These are phyloP conservation scores for Plagodis dolabraria DNA, from an alignment of 2,888 invertebrate genomes.

Conservation along the genomic window DNA sequence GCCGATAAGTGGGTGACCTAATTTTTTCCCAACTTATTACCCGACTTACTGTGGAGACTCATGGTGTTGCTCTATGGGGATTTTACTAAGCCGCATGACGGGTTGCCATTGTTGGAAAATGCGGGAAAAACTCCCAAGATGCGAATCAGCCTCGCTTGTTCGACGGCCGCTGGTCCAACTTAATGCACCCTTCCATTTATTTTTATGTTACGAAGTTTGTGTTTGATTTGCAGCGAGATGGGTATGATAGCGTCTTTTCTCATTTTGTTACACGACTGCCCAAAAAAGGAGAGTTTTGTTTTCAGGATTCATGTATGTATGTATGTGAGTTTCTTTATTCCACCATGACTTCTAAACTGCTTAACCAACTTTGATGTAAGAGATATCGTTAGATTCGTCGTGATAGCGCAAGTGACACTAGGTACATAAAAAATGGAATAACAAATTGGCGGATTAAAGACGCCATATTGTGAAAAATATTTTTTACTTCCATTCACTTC, in stretches of 20 bases:
- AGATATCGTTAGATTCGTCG: too few relatives aligned
- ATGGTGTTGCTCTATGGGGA: constrained; percentile 55
- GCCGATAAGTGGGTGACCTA: constrained; percentile 59
- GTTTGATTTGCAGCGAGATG: not conserved
- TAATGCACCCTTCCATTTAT: constrained; percentile 20
- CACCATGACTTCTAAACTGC: too few relatives aligned
- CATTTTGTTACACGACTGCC: too few relatives aligned
- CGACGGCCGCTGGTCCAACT: constrained; percentile 14
- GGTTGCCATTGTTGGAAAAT: constrained; percentile 42
- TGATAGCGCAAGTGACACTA: too few relatives aligned
- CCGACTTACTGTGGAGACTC: constrained; percentile 50
- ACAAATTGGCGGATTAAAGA: too few relatives aligned
- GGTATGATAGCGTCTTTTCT: not conserved
- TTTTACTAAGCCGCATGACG: constrained; percentile 44
- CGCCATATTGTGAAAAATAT: too few relatives aligned
- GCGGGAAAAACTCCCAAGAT: constrained; percentile 26
- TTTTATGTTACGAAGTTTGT: constrained; percentile 3
- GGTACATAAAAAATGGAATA: too few relatives aligned
- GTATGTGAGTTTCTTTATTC: too few relatives aligned
- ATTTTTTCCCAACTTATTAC: constrained; percentile 61
- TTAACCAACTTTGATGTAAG: too few relatives aligned
- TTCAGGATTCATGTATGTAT: too few relatives aligned
- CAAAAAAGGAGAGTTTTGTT: too few relatives aligned
- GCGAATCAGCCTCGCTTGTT: constrained; percentile 38
- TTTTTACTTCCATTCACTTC: too few relatives aligned